Percentiles rank a stretch among this genome's conserved stretches.
Conservation (phyloP, 2,888 invertebrate genomes). For the Acanthosepion esculentum region DNA sequence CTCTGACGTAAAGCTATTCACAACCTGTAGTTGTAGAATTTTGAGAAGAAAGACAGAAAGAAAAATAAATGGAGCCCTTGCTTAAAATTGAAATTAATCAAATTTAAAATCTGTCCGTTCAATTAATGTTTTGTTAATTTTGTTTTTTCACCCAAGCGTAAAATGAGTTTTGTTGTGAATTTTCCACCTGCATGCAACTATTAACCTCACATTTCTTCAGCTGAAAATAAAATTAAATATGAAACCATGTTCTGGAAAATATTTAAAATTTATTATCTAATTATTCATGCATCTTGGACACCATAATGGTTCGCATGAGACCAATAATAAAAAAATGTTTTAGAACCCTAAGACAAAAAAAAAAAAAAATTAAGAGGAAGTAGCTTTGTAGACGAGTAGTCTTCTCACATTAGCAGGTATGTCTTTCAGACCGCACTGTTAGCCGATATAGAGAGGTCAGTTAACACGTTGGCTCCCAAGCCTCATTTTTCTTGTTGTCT, state of each 20-base stretch:
- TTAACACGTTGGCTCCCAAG: too few species aligned
- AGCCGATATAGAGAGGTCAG: too few species aligned
- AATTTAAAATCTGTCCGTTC: neutral
- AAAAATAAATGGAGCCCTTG: neutral
- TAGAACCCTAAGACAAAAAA: too few species aligned
- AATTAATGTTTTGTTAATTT: neutral
- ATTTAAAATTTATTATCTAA: too few species aligned
- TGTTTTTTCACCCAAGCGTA: neutral
- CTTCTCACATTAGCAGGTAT: too few species aligned
- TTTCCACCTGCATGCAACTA: neutral
- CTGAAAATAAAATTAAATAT: neutral
- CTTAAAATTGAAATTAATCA: neutral
- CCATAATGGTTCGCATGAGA: too few species aligned
- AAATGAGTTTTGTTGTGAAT: neutral
- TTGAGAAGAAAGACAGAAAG: neutral
- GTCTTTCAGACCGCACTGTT: too few species aligned
- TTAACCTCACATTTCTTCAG: neutral
- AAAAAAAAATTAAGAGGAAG: too few species aligned
- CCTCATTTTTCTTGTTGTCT: too few species aligned
- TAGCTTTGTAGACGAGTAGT: too few species aligned
- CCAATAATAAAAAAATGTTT: too few species aligned
- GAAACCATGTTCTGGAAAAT: neutral
- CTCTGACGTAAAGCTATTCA: conserved; percentile 15
- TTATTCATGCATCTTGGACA: too few species aligned
- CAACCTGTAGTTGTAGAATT: neutral